Base-by-base conservation (phyloP, 1,140 invertebrate species). In the Phenacoccus solenopsis region DNA sequence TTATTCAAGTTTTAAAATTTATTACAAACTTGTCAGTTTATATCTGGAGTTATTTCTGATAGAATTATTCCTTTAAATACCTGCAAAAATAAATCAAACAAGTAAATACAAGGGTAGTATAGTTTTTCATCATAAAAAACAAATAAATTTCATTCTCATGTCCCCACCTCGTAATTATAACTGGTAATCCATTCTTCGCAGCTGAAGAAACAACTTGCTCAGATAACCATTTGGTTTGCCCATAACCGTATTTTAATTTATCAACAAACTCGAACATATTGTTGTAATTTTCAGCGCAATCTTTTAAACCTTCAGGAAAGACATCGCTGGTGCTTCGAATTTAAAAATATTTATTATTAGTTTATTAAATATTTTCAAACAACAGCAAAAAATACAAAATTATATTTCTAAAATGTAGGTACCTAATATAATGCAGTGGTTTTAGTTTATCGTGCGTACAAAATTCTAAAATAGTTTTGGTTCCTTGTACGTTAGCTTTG, bases 141-240 rank as follows among this genome's bases (percentile, higher is more conserved):
- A n/a, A 16, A 9, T 49, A 16, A 64, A 64, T 24, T 2, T 64
- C 5, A 3, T 64, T 25, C 3, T 7, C 4, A 59, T 5, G 10
- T 64, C 4, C 27, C 10, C 68, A 74, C 73, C 82, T 78, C 73
- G 82, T 82, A 49, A 83, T 80, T 38, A 77, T 77, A 20, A 77
- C 77, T 28, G 82, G 82, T 22, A 82, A 75, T 28, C 82, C 82
- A 49, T 77, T 75, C 38, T 76, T 71, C 67, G 74, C 74, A 1
- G 81, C 81, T 67, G 71, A 73, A 27, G 74, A 67, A 21, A 83
- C 76, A 20, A 83, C 73, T 69, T 82, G 79, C 74, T 84, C 82
- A 21, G 82, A 79, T 12, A 84, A 79, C 80, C 82, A 84, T 74
- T 84, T 84, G 10, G 78, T 78, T 74, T 83, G 81, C 9, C 77